These are phyloP conservation scores for Isichthys henryi DNA, from an alignment of 2,113 vertebrate species.

Conservation along the genomic window DNA sequence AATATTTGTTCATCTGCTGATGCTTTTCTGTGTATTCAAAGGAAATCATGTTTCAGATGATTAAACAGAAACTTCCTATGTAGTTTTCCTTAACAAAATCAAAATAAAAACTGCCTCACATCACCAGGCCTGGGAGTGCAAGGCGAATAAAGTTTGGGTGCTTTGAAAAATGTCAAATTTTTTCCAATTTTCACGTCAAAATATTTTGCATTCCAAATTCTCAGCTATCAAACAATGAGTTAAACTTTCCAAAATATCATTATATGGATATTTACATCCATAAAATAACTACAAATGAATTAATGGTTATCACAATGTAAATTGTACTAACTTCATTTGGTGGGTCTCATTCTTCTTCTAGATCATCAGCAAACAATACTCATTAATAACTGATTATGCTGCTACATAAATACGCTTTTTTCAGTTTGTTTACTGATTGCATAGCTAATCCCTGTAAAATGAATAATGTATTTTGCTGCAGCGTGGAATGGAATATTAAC, in stretches of 20 bases:
- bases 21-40: background rate
- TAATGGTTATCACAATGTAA: background rate
- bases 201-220: background rate
- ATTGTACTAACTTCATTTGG: background rate
- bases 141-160: background rate
- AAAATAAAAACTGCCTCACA: background rate
- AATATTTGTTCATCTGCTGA: background rate
- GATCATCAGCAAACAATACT: background rate
- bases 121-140: background rate
- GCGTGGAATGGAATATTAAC: background rate
- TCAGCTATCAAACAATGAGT: background rate
- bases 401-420: background rate
- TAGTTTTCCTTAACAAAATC: background rate
- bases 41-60: background rate
- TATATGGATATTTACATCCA: background rate
- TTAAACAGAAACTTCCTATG: background rate
- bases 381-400: constrained; percentile 4
- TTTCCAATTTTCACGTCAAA: background rate
- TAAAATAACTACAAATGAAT: background rate
- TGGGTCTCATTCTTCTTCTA: background rate
- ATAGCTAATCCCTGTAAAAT: background rate
- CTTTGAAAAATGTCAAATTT: background rate
- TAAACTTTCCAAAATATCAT: background rate
- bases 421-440: background rate
- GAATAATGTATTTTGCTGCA: constrained; percentile 3